phyloP scores from a whole-genome alignment of 2,888 invertebrate genomes.

The Patella caerulea region DNA sequence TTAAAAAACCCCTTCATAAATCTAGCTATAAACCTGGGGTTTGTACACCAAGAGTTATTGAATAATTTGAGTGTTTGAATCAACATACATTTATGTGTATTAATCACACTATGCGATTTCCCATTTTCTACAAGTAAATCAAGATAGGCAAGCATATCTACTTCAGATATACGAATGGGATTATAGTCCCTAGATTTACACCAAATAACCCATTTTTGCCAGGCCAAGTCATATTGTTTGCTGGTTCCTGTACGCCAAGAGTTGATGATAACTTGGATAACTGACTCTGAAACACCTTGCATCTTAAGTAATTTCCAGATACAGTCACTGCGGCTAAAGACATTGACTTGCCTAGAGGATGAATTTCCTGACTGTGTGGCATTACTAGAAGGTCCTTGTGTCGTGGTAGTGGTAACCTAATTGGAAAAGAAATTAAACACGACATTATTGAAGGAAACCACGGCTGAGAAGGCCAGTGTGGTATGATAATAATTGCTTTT shows the following conservation, averaged over 20 bases:
- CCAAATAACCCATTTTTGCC: not conserved
- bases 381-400: not conserved
- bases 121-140: not conserved
- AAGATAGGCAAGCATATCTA: not conserved
- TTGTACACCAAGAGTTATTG: not conserved
- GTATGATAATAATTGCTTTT: not conserved
- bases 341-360: not conserved
- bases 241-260: not conserved
- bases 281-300: not conserved
- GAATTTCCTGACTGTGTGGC: not conserved
- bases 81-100: constrained; percentile 2
- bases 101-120: not conserved
- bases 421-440: not conserved
- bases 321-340: not conserved
- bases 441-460: not conserved
- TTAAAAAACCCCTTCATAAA: constrained; percentile 35
- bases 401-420: not conserved
- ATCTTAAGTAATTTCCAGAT: not conserved
- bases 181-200: not conserved
- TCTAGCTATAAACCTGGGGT: constrained; percentile 13
- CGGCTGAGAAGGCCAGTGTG: not conserved
- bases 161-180: constrained; percentile 23
- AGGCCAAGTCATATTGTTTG: not conserved
- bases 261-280: constrained; percentile 12
- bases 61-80: not conserved